Evolutionary conservation across 2,797 vertebrate genomes (phyloP).

Genomic region (Pangasius larnaudii): DNA sequence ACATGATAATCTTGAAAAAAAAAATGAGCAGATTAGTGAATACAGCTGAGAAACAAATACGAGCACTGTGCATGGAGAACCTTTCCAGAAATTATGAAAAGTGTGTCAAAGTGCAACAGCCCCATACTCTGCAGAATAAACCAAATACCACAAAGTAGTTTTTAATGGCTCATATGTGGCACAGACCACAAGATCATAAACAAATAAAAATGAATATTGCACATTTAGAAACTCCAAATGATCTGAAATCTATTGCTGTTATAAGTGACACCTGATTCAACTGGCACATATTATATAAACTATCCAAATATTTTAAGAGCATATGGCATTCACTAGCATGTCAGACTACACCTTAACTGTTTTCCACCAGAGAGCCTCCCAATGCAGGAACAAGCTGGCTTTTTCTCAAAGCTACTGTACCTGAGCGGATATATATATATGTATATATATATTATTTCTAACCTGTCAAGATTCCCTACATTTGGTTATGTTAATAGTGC

Average conservation of each 20-base stretch:
- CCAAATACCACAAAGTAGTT: neutral
- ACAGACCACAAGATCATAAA: neutral
- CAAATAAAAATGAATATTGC: neutral
- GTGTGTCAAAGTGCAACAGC: conserved; percentile 17
- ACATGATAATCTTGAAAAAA: conserved; percentile 17
- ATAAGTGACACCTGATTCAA: conserved; percentile 7
- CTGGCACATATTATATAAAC: conserved; percentile 23
- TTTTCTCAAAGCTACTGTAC: neutral
- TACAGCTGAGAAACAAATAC: neutral
- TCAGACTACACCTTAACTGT: conserved; percentile 8
- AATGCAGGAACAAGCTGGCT: conserved; percentile 1
- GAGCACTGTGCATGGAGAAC: neutral
- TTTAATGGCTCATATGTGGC: conserved; percentile 5
- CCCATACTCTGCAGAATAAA: neutral
- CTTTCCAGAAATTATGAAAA: neutral
- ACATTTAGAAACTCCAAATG: neutral
- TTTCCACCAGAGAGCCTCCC: conserved; percentile 17
- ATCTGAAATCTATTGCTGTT: neutral
- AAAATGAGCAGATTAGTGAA: conserved; percentile 27
- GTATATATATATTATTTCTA: neutral
- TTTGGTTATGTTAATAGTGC: neutral
- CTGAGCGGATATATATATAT: neutral
- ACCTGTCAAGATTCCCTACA: neutral
- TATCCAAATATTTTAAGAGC: conserved; percentile 7
- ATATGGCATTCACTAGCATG: conserved; percentile 26